Base-by-base conservation (phyloP, 2,888 invertebrate species). In the Holacanthella duospinosa region DNA sequence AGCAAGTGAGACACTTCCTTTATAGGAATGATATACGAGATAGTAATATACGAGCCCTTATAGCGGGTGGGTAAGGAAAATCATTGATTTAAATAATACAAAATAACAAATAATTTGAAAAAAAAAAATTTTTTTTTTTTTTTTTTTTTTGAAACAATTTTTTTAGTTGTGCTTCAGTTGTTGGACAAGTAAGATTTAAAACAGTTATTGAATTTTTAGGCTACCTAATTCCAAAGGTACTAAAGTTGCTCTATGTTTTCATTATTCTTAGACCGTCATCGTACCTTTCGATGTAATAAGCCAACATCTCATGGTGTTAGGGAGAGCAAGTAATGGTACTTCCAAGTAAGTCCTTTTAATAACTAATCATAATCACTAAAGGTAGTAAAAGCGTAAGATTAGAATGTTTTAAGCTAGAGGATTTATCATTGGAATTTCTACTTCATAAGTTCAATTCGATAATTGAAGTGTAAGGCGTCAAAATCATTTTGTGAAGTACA, bases 241-340 rank as follows among this genome's bases (percentile, higher is more conserved):
- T 36, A 6, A 36, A 6, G 6, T 9, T 36, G 6, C 16, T 36
- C 36, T 36, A 36, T 36, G 25, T 53, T 6, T 43, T n/a, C n/a
- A 53, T 27, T 26, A 6, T 55, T 55, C 27, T n/a, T n/a, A 26
- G 26, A 93, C 93, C 0, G 88, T 95, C 62, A 88, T 95, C 67
- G 95, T 96, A 61, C 97, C 97, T 2, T 91, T 96, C 75, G 97
- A 97, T 78, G 89, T 97, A 55, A 83, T 97, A 61, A 93, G 94
- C 70, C 97, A 97, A 75, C 96, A 97, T 76, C 83, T 95, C 61
- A 96, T 96, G 94, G 88, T 97, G 74, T 81, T 94, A 4, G 93
- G 93, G 0, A 81, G 87, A 73, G 79, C 65, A 4, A 65, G 64
- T 36, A 62, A 66, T 27, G 64, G 59, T 44, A 56, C 54, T 29